These are phyloP conservation scores for Podarcis siculus DNA, from an alignment of 2,797 vertebrate genomes.

Conservation along the genomic window DNA sequence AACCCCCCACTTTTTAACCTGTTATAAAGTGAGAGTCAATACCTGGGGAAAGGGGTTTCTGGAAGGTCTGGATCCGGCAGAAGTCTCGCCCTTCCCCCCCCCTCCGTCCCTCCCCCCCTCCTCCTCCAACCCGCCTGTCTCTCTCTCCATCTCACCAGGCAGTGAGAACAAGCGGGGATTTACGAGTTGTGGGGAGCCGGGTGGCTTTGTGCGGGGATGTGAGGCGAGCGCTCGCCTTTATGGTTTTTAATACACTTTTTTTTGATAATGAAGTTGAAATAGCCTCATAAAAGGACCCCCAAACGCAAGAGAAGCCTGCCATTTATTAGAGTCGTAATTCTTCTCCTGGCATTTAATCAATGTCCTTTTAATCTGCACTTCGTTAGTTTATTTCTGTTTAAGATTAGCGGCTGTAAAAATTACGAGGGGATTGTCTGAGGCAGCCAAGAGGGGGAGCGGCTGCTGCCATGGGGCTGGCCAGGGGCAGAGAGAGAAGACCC, in stretches of 20 bases:
- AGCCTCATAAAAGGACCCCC: conserved; percentile 65
- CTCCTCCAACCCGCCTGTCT: neutral
- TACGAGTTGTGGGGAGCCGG: neutral
- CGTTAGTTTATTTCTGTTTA: conserved; percentile 65
- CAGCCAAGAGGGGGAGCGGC: neutral
- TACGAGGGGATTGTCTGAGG: conserved; percentile 30
- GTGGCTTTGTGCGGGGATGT: neutral
- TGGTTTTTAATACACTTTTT: conserved; percentile 65
- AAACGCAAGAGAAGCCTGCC: conserved; percentile 47
- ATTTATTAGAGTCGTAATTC: conserved; percentile 73
- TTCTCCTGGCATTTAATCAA: conserved; percentile 71
- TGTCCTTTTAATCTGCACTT: conserved; percentile 69
- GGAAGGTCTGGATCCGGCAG: neutral
- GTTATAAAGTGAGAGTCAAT: neutral
- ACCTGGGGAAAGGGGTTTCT: neutral
- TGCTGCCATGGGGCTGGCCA: no score
- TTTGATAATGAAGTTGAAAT: conserved; percentile 69
- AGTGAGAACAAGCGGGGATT: conserved; percentile 6
- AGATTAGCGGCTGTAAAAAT: conserved; percentile 62
- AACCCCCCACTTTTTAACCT: neutral
- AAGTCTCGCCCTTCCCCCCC: neutral
- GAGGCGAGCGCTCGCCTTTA: neutral
- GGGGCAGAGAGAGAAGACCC: neutral
- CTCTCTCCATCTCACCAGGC: neutral
- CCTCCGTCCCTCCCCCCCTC: neutral